Base-by-base conservation (phyloP, 2,888 invertebrate species). In the Labia minor region DNA sequence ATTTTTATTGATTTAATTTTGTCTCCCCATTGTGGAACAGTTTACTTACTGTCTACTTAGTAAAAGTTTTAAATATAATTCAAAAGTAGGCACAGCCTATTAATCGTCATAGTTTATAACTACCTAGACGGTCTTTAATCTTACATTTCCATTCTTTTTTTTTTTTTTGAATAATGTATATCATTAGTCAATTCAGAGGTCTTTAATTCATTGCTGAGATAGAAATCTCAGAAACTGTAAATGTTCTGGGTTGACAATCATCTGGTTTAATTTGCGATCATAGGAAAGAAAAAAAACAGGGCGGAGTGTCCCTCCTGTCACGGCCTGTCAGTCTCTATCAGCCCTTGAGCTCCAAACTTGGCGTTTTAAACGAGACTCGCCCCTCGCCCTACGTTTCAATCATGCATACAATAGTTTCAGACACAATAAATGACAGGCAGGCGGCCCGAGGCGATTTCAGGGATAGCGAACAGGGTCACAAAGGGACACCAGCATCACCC, bases 361-460 rank as follows among this genome's bases (percentile, higher is more conserved):
- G n/a, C 49, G 49, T 49, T 49, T 49, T 49, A 49, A 49, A 49
- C 49, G 49, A 14, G 49, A 14, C 26, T 8, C 4, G n/a, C 6
- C 49, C 49, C 49, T 49, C 49, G 49, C 49, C 49, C 49, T 49
- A n/a, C 49, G 49, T 49, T 49, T 49, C 49, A 49, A 49, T 49
- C 49, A 49, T 49, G 49, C 49, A 49, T 49, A 49, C 49, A 49
- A 49, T 49, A 49, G 49, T 49, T 49, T 33, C 6, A 49, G 49
- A 49, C 49, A 49, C 49, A 49, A 49, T 49, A 49, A 49, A 49
- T 49, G 49, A 49, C 49, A 49, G 49, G 6, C 49, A 3, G 6
- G 49, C 2, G 14, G 49, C 49, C 49, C 49, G n/a, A 16, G 49
- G 49, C 49, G n/a, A 49, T 49, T 49, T 49, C 14, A 14, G 49